Evolutionary conservation across 23 tunicate species (phyloP), one percentile per base, ranked within the genome.

Genomic region (Ascidia mentula): DNA sequence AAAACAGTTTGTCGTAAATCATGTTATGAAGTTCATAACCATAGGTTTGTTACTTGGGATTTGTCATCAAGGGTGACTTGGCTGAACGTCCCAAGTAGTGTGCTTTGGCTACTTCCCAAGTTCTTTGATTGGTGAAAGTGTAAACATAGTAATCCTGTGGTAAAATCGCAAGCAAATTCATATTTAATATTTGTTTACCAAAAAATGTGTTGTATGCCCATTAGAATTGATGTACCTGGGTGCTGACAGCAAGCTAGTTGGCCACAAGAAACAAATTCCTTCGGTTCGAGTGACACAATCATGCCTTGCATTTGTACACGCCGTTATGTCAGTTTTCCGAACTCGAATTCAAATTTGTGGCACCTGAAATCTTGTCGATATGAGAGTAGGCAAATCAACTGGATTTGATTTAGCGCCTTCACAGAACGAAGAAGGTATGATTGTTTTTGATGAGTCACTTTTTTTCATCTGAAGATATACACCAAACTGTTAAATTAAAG

Each of bases 261-360:
- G 3, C 97, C 97, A 83, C 85, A 83, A 17, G 97, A 91, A 18
- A 92, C 59, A 75, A 87, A 92, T 38, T 92, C 92, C 69, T 38
- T 79, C 6, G 97, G 97, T 75, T 87, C 97, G 46, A 92, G 76
- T 30, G 97, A 35, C 30, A 92, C 92, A 69, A 92, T 92, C 97
- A 92, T 87, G 8, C 78, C 87, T 71, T 32, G 69, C 85, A 81
- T 81, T 77, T 12, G 81, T 37, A n/a, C n/a, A n/a, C n/a, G n/a
- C n/a, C n/a, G n/a, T n/a, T n/a, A n/a, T n/a, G n/a, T n/a, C n/a
- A n/a, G n/a, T n/a, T n/a, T n/a, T n/a, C n/a, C n/a, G n/a, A n/a
- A n/a, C n/a, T n/a, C n/a, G n/a, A n/a, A n/a, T n/a, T n/a, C n/a
- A n/a, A n/a, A n/a, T n/a, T n/a, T n/a, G n/a, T n/a, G n/a, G n/a